Evolutionary conservation across 2,888 invertebrate species (phyloP), one percentile per base, ranked within the genome.

Genomic region (Drosophila fulvimacula): DNA sequence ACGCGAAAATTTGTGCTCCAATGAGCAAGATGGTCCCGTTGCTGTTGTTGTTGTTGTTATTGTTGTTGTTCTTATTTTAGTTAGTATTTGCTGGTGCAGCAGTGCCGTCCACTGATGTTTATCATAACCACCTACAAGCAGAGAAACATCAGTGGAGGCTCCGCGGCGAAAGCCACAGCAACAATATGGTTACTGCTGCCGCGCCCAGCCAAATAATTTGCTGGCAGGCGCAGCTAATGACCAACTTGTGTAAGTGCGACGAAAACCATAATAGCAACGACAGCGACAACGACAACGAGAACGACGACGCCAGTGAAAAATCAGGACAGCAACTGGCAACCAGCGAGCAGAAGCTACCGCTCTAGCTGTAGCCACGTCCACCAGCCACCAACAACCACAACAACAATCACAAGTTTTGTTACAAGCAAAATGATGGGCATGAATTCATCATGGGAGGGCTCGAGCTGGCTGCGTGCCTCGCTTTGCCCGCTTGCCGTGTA

Each of bases 391-490:
- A 34, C 48, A 69, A 51, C 59, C 53, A 73, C 78, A 73, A 64
- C 67, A 88, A 82, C 78, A 82, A 73, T 88, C 76, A 71, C 86
- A 86, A 84, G 83, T 88, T 84, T 80, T 72, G 78, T 78, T 76
- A 86, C 82, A 85, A 78, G 88, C 73, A 76, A 83, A 84, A 80
- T 88, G 86, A 84, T 83, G 83, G 82, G 82, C 87, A 85, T 73
- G 85, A 85, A 85, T 85, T 89, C 85, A 85, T 85, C 85, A 85
- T 82, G 76, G 65, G 68, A 63, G 79, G 65, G 73, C 67, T 67
- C 56, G 38, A 30, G 55, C 49, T 51, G 57, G 27, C 46, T 53
- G 46, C 49, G 39, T 36, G 56, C 49, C 57, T 46, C 64, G 36
- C 34, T 27, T 48, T 6, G 2, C 34, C 38, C 53, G 7, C 15